phyloP scores from a whole-genome alignment of 2,113 vertebrate genomes.

The Raphicerus campestris region DNA sequence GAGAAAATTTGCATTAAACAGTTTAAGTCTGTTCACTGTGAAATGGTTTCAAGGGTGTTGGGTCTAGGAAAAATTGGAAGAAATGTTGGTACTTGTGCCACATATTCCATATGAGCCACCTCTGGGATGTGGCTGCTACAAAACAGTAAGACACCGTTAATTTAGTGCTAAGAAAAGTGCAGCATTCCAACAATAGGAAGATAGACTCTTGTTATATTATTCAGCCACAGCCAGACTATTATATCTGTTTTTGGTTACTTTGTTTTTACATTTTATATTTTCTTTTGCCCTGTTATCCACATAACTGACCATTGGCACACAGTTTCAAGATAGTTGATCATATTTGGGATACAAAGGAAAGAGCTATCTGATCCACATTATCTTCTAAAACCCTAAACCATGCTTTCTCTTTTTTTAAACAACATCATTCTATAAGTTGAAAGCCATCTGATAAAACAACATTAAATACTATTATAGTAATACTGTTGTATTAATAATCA shows the following conservation, averaged over 20 bases:
- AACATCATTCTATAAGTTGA: neutral
- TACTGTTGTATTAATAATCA: neutral
- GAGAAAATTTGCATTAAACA: neutral
- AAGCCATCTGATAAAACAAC: conserved; percentile 15
- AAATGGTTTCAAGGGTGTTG: conserved; percentile 12
- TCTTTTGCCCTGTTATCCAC: neutral
- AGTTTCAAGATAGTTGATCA: conserved; percentile 24
- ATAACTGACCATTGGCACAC: neutral
- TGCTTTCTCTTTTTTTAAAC: neutral
- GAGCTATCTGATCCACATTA: neutral
- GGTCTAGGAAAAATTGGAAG: conserved; percentile 2
- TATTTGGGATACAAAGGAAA: neutral
- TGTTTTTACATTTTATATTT: neutral
- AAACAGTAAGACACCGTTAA: neutral
- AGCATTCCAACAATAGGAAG: neutral
- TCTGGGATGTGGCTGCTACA: neutral
- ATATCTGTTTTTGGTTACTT: neutral
- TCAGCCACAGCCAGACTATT: neutral
- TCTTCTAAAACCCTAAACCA: conserved; percentile 10
- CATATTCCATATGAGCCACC: neutral
- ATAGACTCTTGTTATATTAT: neutral
- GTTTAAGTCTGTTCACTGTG: neutral
- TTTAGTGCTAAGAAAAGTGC: neutral
- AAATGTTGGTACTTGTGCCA: neutral
- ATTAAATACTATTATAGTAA: neutral